A percentile compares a stretch with the other conserved stretches of the same genome.
phyloP scores from a whole-genome alignment of 2,113 vertebrate species.

The Pristiophorus japonicus region DNA sequence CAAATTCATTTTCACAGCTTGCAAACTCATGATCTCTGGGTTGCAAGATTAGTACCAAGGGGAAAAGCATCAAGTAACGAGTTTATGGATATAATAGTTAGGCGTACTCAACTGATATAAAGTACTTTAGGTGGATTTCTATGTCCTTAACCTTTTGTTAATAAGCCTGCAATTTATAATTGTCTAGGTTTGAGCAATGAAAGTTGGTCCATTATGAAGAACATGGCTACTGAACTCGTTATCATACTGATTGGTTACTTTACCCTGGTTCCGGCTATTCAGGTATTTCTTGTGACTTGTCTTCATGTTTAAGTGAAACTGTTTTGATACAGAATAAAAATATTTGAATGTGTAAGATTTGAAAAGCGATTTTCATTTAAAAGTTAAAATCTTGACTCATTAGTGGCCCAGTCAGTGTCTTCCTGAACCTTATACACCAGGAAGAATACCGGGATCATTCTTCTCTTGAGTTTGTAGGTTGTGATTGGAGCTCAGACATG shows the following conservation, averaged over 20 bases:
- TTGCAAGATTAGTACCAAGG: neutral
- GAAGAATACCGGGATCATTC: neutral
- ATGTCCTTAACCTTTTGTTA: neutral
- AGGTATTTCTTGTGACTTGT: constrained; percentile 59
- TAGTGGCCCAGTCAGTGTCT: neutral
- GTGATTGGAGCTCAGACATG: neutral
- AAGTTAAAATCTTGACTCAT: neutral
- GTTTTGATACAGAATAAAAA: neutral
- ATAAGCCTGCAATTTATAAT: neutral
- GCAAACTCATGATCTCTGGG: neutral
- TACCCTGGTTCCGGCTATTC: constrained; percentile 92
- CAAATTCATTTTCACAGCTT: neutral
- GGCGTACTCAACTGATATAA: neutral
- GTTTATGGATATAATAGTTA: neutral
- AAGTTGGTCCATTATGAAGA: constrained; percentile 99
- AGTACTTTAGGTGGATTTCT: neutral
- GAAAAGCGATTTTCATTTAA: neutral
- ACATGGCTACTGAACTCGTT: constrained; percentile 90
- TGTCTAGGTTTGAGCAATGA: constrained; percentile 84
- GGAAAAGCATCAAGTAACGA: neutral
- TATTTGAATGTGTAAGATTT: neutral
- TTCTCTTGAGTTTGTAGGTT: neutral
- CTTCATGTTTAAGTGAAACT: neutral
- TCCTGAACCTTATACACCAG: neutral
- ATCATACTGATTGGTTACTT: constrained; percentile 97